Conservation (phyloP, 2,888 invertebrate species). For the Heteropelma amictum region DNA sequence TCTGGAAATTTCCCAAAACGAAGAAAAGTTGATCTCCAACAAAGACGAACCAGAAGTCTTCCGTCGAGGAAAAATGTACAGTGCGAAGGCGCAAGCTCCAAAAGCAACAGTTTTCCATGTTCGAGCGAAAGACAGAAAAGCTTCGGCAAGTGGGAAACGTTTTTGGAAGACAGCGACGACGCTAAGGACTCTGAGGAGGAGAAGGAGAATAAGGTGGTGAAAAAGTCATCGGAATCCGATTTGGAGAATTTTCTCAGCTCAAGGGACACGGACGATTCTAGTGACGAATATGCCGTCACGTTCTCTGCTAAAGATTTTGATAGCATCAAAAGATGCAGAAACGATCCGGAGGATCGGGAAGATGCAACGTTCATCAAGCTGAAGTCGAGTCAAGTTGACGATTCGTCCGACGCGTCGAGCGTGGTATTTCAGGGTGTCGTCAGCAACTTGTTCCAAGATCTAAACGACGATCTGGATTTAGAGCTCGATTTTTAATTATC, state of each 20-base stretch:
- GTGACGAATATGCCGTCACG: no score
- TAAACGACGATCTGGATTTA: constrained; percentile 57
- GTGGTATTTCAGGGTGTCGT: neutral
- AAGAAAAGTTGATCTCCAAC: neutral
- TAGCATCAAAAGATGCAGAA: no score
- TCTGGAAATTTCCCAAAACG: neutral
- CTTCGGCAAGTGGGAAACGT: constrained; percentile 17
- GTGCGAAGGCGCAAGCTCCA: neutral
- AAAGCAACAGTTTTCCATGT: constrained; percentile 1
- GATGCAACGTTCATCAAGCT: neutral
- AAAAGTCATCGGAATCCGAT: neutral
- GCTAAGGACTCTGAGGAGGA: neutral
- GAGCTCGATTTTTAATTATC: constrained; percentile 61
- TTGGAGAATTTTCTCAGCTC: no score
- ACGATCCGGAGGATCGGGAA: neutral
- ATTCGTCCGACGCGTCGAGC: neutral
- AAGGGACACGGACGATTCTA: no score
- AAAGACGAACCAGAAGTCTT: constrained; percentile 2
- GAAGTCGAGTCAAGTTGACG: constrained; percentile 6
- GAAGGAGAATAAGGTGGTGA: neutral
- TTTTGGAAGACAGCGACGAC: neutral
- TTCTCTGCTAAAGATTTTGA: no score
- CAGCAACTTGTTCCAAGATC: constrained; percentile 1
- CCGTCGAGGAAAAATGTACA: neutral
- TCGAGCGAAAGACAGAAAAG: neutral